Conservation (phyloP, 2,113 vertebrate species). For the Eudyptes chrysolophus region DNA sequence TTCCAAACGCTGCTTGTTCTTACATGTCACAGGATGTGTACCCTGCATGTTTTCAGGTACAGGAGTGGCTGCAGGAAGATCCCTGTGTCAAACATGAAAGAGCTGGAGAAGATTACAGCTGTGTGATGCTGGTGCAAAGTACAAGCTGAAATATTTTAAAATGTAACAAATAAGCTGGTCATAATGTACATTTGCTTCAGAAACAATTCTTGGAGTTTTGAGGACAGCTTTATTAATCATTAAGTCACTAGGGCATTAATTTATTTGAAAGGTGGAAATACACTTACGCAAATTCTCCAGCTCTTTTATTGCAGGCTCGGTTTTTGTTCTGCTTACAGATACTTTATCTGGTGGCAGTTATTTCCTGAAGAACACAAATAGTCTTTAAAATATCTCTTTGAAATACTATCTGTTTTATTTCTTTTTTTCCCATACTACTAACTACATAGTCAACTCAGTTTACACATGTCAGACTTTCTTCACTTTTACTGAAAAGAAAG, state of each 20-base stretch:
- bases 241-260: not conserved
- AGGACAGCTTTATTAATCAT: not conserved
- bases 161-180: not conserved
- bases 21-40: fast-evolving
- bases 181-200: not conserved
- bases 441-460: not conserved
- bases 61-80: not conserved
- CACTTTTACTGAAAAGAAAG: not conserved
- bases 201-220: not conserved
- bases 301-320: not conserved
- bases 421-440: not conserved
- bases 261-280: not conserved
- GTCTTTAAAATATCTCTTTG: not conserved
- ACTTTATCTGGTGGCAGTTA: not conserved
- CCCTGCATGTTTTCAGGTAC: not conserved
- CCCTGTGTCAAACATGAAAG: not conserved
- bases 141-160: not conserved
- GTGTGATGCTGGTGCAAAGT: not conserved
- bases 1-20: not conserved
- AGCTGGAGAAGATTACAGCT: not conserved
- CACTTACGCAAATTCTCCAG: not conserved
- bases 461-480: not conserved
- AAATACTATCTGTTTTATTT: not conserved
- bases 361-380: not conserved
- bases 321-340: not conserved